Base-by-base conservation (phyloP, 2,888 invertebrate genomes). In the Drosophila kambysellisi region DNA sequence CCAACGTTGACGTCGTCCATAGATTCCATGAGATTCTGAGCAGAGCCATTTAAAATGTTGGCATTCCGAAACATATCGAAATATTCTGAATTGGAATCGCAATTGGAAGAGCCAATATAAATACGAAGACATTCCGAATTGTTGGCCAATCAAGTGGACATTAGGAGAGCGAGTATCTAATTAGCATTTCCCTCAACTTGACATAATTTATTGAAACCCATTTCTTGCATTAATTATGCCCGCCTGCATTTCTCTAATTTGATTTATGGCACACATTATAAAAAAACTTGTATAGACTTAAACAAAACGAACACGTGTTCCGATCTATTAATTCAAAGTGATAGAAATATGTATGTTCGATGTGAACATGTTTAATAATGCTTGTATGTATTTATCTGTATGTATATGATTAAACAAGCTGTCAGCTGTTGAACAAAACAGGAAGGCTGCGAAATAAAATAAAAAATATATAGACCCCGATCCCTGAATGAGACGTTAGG, bases 201-300 rank as follows among this genome's bases (percentile, higher is more conserved):
- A 43, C 41, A 71, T 66, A 58, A 73, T 73, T 78, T 71, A 81
- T 78, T 29, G 30, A 48, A 57, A 58, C 37, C 50, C 46, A 70
- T 74, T 82, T 63, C 25, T 53, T 53, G 50, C 54, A 70, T 77
- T 41, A 58, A 81, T 74, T 67, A 54, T 63, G 67, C 20, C 41
- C 43, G 43, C n/a, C 20, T 43, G 32, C 57, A 20, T 43, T 57
- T 53, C 41, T 74, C 59, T 56, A 60, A 70, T 58, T 68, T 75
- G 81, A 89, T 85, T 89, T 88, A 77, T 65, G 83, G 63, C 50
- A 37, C 52, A 53, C 69, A 85, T 74, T 72, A 76, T 65, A 53
- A 17, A 59, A n/a, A 64, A 69, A 76, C 56, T 60, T 70, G 74
- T 59, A 37, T 52, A 25, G 60, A 71, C 71, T 64, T 58, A 29